phyloP scores from a whole-genome alignment of 2,888 invertebrate genomes.

The Drosophila colorata region DNA sequence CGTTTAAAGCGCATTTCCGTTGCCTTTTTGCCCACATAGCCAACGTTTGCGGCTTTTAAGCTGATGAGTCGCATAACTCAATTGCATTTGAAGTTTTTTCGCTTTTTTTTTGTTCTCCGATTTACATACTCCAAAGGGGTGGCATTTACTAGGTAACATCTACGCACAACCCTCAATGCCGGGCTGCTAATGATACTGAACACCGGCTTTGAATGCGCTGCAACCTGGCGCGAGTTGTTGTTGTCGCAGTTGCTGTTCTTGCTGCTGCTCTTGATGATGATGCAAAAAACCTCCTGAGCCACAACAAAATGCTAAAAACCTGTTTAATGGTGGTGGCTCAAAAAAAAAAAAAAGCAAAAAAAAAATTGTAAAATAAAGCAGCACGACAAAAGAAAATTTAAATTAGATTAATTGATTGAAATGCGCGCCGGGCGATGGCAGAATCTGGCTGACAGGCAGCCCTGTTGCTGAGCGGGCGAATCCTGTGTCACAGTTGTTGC shows the following conservation, averaged over 20 bases:
- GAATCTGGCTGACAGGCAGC: constrained; percentile 40
- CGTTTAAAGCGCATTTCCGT: constrained; percentile 81
- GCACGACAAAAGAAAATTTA: constrained; percentile 77
- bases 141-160: constrained; percentile 34
- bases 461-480: constrained; percentile 19
- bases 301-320: constrained; percentile 56
- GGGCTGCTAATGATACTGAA: constrained; percentile 58
- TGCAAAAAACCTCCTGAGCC: constrained; percentile 46
- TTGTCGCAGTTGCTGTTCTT: constrained; percentile 40
- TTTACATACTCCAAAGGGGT: constrained; percentile 40
- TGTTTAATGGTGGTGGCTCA: constrained; percentile 74
- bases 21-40: constrained; percentile 42
- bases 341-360: background rate
- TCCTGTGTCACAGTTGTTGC: constrained; percentile 67
- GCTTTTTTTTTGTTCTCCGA: constrained; percentile 4
- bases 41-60: constrained; percentile 46
- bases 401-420: constrained; percentile 85
- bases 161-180: constrained; percentile 52
- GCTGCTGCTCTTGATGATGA: constrained; percentile 53
- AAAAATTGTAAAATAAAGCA: constrained; percentile 10
- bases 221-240: constrained; percentile 55
- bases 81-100: constrained; percentile 51
- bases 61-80: constrained; percentile 57
- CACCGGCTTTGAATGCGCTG: constrained; percentile 30
- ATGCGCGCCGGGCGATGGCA: constrained; percentile 49